Percentiles rank a stretch among this genome's conserved stretches.
Evolutionary conservation across 2,888 invertebrate species (phyloP).

Genomic region (Habrosyne pyritoides): DNA sequence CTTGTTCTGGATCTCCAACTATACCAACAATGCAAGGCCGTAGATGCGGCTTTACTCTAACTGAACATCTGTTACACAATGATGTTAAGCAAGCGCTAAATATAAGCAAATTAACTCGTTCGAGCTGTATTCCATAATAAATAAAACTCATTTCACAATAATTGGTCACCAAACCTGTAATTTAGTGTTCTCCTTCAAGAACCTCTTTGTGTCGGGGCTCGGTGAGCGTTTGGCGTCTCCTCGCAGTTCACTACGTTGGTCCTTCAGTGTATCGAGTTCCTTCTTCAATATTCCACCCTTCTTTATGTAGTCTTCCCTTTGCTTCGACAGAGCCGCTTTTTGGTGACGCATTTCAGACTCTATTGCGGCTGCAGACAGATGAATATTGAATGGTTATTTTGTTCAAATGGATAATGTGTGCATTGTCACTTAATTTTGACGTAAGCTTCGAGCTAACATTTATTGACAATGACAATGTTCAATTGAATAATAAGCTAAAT

Average conservation of each 20-base stretch:
- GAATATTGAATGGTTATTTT: constrained; percentile 26
- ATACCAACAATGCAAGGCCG: constrained; percentile 32
- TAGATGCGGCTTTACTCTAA: constrained; percentile 26
- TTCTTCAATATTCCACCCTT: constrained; percentile 89
- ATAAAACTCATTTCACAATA: constrained; percentile 23
- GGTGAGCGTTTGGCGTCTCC: constrained; percentile 87
- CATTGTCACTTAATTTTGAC: constrained; percentile 28
- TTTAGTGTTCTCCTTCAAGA: constrained; percentile 92
- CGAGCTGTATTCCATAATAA: not conserved
- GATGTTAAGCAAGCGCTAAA: constrained; percentile 3
- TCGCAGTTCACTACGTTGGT: constrained; percentile 90
- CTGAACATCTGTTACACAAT: constrained; percentile 2
- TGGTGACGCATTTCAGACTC: constrained; percentile 93
- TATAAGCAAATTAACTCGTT: constrained; percentile 4
- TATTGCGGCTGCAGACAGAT: constrained; percentile 83
- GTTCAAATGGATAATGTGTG: constrained; percentile 26
- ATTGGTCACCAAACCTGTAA: constrained; percentile 87
- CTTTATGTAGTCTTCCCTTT: constrained; percentile 91
- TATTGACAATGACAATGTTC: not conserved
- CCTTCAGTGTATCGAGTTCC: constrained; percentile 90
- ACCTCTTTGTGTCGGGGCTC: constrained; percentile 90
- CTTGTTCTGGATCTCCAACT: constrained; percentile 91
- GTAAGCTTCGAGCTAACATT: too few species aligned
- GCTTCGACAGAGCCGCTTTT: constrained; percentile 90
- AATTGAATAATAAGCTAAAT: not conserved